Conservation (phyloP, 2,113 vertebrate species). For the Platycercus adscitus region DNA sequence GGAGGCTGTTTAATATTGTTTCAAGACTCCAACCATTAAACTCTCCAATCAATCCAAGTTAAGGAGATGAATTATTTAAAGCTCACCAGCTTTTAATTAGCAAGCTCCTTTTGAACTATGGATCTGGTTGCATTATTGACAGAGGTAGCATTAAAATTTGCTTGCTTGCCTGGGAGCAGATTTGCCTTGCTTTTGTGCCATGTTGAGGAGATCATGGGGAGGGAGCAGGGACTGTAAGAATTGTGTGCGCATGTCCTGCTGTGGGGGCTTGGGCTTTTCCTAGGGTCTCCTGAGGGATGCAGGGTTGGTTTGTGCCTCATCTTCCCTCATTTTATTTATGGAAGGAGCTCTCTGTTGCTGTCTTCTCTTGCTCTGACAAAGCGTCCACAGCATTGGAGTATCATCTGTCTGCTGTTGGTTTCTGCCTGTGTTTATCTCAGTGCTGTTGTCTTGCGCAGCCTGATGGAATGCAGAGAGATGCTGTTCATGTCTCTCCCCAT, state of each 20-base stretch:
- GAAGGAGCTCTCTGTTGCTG: neutral
- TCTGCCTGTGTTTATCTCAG: neutral
- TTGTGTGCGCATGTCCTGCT: neutral
- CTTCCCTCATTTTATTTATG: neutral
- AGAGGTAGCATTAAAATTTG: constrained; percentile 78
- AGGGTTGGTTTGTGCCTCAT: neutral
- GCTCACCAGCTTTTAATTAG: constrained; percentile 98
- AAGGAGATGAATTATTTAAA: constrained; percentile 99
- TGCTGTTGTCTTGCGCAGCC: neutral
- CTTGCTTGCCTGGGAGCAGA: constrained; percentile 60
- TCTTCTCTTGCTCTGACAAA: neutral
- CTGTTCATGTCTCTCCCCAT: neutral
- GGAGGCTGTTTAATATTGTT: constrained; percentile 97
- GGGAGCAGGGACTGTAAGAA: neutral
- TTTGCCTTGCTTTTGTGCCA: constrained; percentile 14
- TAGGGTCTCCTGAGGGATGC: neutral
- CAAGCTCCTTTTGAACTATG: constrained; percentile 95
- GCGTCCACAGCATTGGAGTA: neutral
- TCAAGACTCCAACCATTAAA: constrained; percentile 91
- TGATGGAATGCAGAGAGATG: neutral
- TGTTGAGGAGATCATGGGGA: neutral
- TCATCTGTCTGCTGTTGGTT: neutral
- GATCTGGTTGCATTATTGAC: constrained; percentile 97
- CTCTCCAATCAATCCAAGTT: constrained; percentile 99
- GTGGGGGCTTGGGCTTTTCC: neutral